A percentile compares a stretch with the other conserved stretches of the same genome.
phyloP scores from a whole-genome alignment of 2,888 invertebrate genomes.

The Scelioninae gen. 1 region DNA sequence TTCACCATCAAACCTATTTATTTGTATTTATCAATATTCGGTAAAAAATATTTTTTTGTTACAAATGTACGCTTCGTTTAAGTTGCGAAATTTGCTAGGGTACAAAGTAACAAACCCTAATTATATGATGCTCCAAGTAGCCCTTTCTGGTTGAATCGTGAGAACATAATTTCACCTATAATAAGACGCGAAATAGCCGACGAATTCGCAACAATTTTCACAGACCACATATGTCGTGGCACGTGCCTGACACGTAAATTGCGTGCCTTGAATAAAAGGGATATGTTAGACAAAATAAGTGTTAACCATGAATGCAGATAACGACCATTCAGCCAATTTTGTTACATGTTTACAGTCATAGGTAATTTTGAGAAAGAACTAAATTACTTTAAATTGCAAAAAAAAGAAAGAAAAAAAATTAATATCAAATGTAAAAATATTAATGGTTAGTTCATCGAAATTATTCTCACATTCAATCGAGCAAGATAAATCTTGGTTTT shows the following conservation, averaged over 20 bases:
- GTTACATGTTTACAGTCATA: conserved; percentile 32
- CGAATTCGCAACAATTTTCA: conserved; percentile 61
- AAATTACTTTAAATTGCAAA: conserved; percentile 1
- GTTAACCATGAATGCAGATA: conserved; percentile 40
- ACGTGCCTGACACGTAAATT: conserved; percentile 73
- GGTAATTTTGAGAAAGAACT: conserved; percentile 25
- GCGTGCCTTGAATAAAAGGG: conserved; percentile 60
- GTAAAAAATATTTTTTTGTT: background rate
- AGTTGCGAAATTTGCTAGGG: background rate
- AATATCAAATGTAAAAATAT: no score
- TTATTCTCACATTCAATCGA: no score
- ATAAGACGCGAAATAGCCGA: conserved; percentile 67
- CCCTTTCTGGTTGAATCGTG: conserved; percentile 60
- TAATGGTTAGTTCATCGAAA: no score
- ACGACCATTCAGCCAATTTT: conserved; percentile 11
- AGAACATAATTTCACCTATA: conserved; percentile 67
- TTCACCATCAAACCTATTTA: no score
- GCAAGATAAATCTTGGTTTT: conserved; percentile 15
- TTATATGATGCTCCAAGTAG: conserved; percentile 46
- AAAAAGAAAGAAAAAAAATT: background rate
- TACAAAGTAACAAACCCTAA: conserved; percentile 38
- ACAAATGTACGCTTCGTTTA: background rate
- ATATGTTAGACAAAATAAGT: conserved; percentile 51
- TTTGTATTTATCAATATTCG: background rate
- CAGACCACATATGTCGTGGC: conserved; percentile 71